phyloP scores from a whole-genome alignment of 2,888 invertebrate genomes.

The Ptychoptera contaminata region DNA sequence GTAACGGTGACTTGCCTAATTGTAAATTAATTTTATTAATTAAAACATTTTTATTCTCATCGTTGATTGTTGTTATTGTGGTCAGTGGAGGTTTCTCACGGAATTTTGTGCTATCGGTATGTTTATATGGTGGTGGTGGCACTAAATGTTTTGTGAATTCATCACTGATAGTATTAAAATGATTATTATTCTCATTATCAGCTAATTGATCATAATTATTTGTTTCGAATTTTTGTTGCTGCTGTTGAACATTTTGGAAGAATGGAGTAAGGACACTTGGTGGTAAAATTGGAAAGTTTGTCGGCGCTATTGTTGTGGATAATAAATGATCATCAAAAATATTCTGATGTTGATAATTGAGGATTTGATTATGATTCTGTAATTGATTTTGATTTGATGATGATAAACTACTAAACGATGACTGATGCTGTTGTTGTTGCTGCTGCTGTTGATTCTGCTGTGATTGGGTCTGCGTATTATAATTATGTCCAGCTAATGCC shows the following conservation, averaged over 20 bases:
- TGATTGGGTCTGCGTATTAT: no score
- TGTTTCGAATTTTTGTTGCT: conserved; percentile 5
- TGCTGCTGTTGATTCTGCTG: no score
- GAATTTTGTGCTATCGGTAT: conserved; percentile 6
- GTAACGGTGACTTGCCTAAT: conserved; percentile 4
- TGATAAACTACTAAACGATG: no score
- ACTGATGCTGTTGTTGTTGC: no score
- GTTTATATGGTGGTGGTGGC: conserved; percentile 6
- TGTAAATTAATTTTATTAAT: conserved; percentile 1
- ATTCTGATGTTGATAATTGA: background rate
- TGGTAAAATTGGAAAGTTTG: conserved; percentile 9
- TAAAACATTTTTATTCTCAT: background rate
- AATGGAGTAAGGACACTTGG: conserved; percentile 10
- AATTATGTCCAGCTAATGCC: no score
- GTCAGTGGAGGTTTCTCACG: background rate
- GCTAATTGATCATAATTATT: background rate
- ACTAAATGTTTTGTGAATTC: conserved; percentile 4
- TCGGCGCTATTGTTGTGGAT: background rate
- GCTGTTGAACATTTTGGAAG: conserved; percentile 7
- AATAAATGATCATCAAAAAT: background rate
- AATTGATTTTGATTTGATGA: no score
- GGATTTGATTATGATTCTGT: no score
- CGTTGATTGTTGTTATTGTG: no score
- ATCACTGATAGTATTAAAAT: background rate
- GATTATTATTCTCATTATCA: background rate